These are phyloP conservation scores for Drosophila villosipedis DNA, from an alignment of 2,888 invertebrate species.

Conservation along the genomic window DNA sequence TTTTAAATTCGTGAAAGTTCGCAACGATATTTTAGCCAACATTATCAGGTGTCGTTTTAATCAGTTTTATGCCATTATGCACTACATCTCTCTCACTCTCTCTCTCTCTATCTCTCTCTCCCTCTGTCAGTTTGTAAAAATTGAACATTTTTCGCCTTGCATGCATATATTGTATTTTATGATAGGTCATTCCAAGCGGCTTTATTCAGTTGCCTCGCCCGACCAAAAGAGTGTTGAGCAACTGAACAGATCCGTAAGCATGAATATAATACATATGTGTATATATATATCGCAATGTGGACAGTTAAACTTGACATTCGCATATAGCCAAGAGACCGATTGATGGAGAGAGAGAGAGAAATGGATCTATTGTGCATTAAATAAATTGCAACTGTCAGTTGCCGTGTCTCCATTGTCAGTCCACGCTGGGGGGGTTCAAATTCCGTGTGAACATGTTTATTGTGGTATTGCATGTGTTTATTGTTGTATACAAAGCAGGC, in stretches of 20 bases:
- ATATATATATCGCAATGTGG: neutral
- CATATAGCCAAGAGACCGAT: constrained; percentile 4
- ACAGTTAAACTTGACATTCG: constrained; percentile 53
- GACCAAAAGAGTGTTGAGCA: constrained; percentile 1
- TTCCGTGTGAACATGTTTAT: constrained; percentile 19
- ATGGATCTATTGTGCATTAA: constrained; percentile 26
- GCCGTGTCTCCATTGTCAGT: constrained; percentile 13
- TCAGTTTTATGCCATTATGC: neutral
- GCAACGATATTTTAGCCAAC: neutral
- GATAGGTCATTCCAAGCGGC: neutral
- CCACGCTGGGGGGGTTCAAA: constrained; percentile 20
- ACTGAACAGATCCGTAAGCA: constrained; percentile 25
- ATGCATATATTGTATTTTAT: neutral
- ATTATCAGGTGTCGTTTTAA: constrained; percentile 1
- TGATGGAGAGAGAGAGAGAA: constrained; percentile 6
- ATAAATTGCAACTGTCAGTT: constrained; percentile 40
- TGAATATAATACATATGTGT: neutral
- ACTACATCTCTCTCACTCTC: neutral
- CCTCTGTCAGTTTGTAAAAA: neutral
- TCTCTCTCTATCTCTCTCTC: neutral
- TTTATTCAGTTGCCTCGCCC: neutral
- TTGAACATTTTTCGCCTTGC: neutral
- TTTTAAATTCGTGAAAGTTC: constrained; percentile 9
- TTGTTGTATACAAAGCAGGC: neutral
- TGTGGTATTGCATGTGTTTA: neutral